Evolutionary conservation across 2,113 vertebrate species (phyloP).

Genomic region (Nipponia nippon): DNA sequence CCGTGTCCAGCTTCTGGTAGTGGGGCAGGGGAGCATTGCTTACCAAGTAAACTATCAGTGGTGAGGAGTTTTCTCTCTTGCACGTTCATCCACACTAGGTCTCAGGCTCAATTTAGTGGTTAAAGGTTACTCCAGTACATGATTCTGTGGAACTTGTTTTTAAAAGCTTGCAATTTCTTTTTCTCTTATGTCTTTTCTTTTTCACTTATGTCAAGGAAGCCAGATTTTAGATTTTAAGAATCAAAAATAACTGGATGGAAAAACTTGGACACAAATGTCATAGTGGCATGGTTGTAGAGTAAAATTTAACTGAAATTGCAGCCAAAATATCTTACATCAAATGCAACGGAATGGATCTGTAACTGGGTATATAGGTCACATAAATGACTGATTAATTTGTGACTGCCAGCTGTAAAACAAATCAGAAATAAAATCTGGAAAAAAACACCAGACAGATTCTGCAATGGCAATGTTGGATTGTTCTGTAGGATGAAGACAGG

Average conservation of each 20-base stretch:
- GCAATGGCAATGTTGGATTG: not conserved
- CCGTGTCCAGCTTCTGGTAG: not conserved
- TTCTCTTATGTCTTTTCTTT: not conserved
- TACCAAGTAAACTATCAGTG: not conserved
- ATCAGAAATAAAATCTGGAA: not conserved
- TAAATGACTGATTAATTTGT: not conserved
- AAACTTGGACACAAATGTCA: rapidly evolving
- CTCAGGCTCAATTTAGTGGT: not conserved
- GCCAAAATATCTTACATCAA: not conserved
- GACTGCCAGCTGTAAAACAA: not conserved
- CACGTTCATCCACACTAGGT: not conserved
- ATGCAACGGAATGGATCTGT: not conserved
- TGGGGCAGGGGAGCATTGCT: rapidly evolving
- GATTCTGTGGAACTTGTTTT: not conserved
- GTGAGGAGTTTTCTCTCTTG: not conserved
- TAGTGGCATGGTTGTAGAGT: not conserved
- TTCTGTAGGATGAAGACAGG: not conserved
- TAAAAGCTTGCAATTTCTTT: not conserved
- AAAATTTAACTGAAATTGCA: not conserved
- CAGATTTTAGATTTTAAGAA: not conserved
- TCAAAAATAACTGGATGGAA: not conserved
- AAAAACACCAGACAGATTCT: not conserved
- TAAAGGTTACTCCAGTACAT: not conserved
- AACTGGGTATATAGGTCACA: rapidly evolving
- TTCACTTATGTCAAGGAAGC: not conserved